Percentiles rank a stretch among this genome's conserved stretches.
Evolutionary conservation across 1,140 invertebrate species (phyloP).

Genomic region (Ceratosolen solmsi): DNA sequence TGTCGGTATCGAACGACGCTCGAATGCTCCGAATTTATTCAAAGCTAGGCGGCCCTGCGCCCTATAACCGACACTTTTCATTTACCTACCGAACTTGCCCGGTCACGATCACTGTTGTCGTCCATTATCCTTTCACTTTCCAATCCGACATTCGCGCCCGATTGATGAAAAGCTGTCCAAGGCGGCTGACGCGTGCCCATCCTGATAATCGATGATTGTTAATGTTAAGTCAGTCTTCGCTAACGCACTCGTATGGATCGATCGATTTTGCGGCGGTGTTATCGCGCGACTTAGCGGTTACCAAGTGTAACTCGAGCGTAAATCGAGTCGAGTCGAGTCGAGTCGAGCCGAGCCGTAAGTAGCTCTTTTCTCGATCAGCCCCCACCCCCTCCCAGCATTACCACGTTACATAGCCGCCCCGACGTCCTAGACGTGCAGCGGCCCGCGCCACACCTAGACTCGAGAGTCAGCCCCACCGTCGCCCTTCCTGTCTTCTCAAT

Average conservation of each 20-base stretch:
- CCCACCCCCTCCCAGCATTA: too few relatives aligned
- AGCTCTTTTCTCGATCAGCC: too few relatives aligned
- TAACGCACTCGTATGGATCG: neutral
- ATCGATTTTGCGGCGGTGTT: neutral
- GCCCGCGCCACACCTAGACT: neutral
- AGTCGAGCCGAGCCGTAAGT: too few relatives aligned
- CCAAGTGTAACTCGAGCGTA: too few relatives aligned
- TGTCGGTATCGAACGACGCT: neutral
- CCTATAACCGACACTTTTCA: neutral
- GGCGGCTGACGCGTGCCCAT: neutral
- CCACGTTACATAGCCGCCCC: too few relatives aligned
- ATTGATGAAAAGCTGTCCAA: neutral
- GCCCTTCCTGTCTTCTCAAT: neutral
- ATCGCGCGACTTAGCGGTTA: neutral
- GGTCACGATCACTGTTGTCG: too few relatives aligned
- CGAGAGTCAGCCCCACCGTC: too few relatives aligned
- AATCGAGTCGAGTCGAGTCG: too few relatives aligned
- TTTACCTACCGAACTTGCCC: neutral
- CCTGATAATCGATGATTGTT: too few relatives aligned
- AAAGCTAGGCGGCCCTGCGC: neutral
- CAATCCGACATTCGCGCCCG: neutral
- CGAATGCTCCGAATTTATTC: conserved; percentile 1
- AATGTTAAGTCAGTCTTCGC: neutral
- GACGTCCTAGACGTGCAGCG: too few relatives aligned
- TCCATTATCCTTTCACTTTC: too few relatives aligned